A percentile compares a stretch with the other conserved stretches of the same genome.
Evolutionary conservation across 2,888 invertebrate genomes (phyloP).

Genomic region (Bombylius discolor): DNA sequence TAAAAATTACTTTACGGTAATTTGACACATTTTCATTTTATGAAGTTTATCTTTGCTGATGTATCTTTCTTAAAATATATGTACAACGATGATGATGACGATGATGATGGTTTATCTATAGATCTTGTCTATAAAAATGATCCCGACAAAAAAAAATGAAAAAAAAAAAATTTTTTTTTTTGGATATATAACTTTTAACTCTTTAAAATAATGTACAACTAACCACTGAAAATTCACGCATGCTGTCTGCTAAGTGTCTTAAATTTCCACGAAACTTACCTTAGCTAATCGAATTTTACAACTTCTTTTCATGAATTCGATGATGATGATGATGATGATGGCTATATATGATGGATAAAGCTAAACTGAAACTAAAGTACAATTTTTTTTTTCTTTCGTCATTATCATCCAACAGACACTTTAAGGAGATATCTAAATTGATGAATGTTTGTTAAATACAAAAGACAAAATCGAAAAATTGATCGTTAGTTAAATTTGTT

Average conservation of each 20-base stretch:
- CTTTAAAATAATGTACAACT: no score
- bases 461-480: background rate
- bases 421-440: background rate
- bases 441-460: background rate
- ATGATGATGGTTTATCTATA: background rate
- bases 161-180: background rate
- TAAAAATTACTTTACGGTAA: background rate
- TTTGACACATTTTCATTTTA: constrained; percentile 1
- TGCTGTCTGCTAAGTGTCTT: constrained; percentile 4
- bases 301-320: constrained; percentile 2
- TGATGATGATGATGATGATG: background rate
- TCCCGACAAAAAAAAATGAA: constrained; percentile 4
- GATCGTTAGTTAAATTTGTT: background rate
- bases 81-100: no score
- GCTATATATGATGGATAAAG: no score
- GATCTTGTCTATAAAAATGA: background rate
- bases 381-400: background rate
- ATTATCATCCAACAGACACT: background rate
- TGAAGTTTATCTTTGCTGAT: background rate
- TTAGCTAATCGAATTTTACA: constrained; percentile 9
- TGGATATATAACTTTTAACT: background rate
- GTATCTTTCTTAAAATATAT: background rate
- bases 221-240: constrained; percentile 4
- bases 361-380: background rate
- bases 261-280: constrained; percentile 8